Evolutionary conservation across 2,113 vertebrate species (phyloP).

Genomic region (Manacus vitellinus): DNA sequence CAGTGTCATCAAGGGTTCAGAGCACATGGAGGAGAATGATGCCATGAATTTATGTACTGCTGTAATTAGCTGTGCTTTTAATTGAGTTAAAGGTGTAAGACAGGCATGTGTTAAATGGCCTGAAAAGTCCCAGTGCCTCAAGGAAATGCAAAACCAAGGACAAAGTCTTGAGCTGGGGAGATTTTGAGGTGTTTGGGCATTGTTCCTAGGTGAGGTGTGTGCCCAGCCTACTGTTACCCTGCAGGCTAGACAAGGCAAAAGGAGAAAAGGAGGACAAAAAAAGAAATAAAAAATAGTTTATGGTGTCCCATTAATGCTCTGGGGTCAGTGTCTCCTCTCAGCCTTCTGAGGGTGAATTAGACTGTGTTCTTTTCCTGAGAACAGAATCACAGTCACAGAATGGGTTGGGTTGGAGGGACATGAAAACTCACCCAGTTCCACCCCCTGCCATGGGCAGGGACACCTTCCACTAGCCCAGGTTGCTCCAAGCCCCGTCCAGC

Average conservation of each 20-base stretch:
- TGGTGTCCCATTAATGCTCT: background rate
- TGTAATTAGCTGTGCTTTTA: background rate
- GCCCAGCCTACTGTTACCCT: background rate
- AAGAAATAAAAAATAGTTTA: background rate
- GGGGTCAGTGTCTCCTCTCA: background rate
- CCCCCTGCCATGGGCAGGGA: background rate
- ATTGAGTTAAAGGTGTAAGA: background rate
- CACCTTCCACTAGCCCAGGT: fast-evolving
- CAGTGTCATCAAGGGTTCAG: background rate
- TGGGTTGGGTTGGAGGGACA: background rate
- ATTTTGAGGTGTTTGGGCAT: background rate
- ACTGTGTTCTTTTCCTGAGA: background rate
- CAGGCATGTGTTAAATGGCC: background rate
- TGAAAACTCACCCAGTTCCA: background rate
- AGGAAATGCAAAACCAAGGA: background rate
- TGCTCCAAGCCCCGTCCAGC: background rate
- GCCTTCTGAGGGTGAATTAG: background rate
- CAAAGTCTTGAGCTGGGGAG: background rate
- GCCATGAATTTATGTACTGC: background rate
- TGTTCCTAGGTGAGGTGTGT: background rate
- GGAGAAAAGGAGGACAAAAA: background rate
- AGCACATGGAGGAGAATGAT: background rate
- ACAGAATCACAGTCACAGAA: background rate
- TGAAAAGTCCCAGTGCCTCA: background rate
- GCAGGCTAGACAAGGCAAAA: background rate